phyloP scores from a whole-genome alignment of 2,888 invertebrate genomes.

The Lacanobia wlatinum region DNA sequence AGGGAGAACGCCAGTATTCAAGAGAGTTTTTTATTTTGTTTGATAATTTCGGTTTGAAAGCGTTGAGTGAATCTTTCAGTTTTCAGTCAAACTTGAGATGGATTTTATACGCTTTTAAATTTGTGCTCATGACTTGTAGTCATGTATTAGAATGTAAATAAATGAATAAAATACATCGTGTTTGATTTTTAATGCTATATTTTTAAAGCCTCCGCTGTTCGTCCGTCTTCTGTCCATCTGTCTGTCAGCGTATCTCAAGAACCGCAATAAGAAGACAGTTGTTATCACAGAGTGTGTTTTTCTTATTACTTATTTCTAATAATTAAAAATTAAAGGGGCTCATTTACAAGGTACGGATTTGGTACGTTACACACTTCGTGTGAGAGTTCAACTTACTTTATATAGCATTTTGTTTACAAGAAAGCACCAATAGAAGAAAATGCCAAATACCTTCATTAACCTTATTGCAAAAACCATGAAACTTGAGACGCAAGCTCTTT shows the following conservation, averaged over 20 bases:
- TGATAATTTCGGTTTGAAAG: slow-evolving; percentile 1
- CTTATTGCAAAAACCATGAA: slow-evolving; percentile 10
- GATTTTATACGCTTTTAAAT: background rate
- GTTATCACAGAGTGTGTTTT: too few relatives aligned
- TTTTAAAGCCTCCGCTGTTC: too few relatives aligned
- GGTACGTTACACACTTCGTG: too few relatives aligned
- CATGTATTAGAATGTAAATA: background rate
- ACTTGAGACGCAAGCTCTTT: background rate
- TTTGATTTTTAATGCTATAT: too few relatives aligned
- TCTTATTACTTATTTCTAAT: too few relatives aligned
- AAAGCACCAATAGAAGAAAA: background rate
- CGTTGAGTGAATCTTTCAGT: slow-evolving; percentile 10
- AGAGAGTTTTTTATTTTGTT: slow-evolving; percentile 29
- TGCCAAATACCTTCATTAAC: background rate
- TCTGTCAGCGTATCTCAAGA: too few relatives aligned
- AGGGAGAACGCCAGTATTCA: slow-evolving; percentile 25
- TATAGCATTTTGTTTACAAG: too few relatives aligned
- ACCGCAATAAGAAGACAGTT: too few relatives aligned
- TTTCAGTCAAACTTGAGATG: background rate
- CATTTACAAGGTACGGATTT: too few relatives aligned
- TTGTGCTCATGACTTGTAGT: background rate
- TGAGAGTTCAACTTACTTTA: too few relatives aligned
- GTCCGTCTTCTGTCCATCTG: too few relatives aligned
- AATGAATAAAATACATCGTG: background rate
- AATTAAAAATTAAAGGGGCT: too few relatives aligned